Evolutionary conservation across 2,113 vertebrate species (phyloP), one percentile per base, ranked within the genome.

Genomic region (Trichomycterus rosablanca): DNA sequence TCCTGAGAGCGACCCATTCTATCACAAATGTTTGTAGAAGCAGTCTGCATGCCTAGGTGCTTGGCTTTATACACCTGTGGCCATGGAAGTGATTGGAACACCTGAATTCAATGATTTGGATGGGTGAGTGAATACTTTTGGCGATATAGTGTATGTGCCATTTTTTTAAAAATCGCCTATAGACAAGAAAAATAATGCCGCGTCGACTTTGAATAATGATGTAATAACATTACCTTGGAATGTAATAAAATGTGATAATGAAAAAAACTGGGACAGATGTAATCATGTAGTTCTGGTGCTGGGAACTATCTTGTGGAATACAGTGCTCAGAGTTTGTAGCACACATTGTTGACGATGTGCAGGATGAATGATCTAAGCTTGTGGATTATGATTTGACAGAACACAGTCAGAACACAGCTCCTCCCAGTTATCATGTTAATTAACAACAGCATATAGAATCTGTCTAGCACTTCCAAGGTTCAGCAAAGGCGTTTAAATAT

Each of bases 341-440:
- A 18, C 18, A 34, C 14, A 59, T 34, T 59, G 39, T n/a, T 40
- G 39, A 44, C 20, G 55, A 58, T n/a, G n/a, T n/a, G n/a, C 55
- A 58, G 16, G 37, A 43, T 32, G 34, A 24, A 30, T 28, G 4
- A 61, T n/a, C n/a, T n/a, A n/a, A n/a, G n/a, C n/a, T 8, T 20
- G 22, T 7, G 30, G 15, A 14, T 39, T 14, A 39, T 4, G 11
- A 30, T n/a, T n/a, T n/a, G n/a, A n/a, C n/a, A n/a, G n/a, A n/a
- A n/a, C n/a, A n/a, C n/a, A n/a, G n/a, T n/a, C 23, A 30, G 6
- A 28, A 8, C 50, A 48, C n/a, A 61, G 46, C 22, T 63, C 24
- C 14, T 52, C 45, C 50, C 46, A 42, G 7, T 37, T 59, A 48
- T 62, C 37, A 62, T 4, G 15, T 16, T 49, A 48, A 59, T 51